phyloP scores from a whole-genome alignment of 2,797 vertebrate genomes.

The Varecia variegata region DNA sequence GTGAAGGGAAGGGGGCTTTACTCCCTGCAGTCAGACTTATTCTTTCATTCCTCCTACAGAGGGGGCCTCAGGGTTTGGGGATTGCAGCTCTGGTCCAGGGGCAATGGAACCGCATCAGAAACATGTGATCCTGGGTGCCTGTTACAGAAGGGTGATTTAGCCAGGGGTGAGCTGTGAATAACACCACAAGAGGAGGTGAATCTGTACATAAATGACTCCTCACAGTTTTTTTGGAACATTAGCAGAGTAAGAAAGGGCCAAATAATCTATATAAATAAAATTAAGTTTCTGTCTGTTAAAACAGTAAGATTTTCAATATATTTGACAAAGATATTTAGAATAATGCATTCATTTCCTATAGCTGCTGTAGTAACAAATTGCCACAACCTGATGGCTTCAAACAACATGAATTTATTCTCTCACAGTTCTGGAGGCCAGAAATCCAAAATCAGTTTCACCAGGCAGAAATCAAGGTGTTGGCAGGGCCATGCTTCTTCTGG shows the following conservation, averaged over 20 bases:
- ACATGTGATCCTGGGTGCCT: neutral
- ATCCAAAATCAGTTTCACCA: neutral
- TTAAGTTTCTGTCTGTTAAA: slow-evolving; percentile 9
- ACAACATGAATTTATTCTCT: neutral
- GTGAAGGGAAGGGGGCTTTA: neutral
- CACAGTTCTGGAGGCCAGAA: neutral
- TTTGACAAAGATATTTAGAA: slow-evolving; percentile 25
- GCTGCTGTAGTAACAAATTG: slow-evolving; percentile 25
- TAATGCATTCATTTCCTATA: neutral
- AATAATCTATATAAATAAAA: slow-evolving; percentile 10
- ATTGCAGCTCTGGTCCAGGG: neutral
- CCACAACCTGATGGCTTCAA: neutral
- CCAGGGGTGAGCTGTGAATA: neutral
- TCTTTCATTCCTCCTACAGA: neutral
- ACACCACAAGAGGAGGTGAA: neutral
- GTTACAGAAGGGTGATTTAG: neutral
- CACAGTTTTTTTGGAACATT: neutral
- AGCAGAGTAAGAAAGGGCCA: neutral
- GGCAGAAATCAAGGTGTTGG: neutral
- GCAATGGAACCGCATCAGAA: neutral
- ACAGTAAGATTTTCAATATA: slow-evolving; percentile 18
- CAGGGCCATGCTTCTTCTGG: neutral
- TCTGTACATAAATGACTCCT: neutral
- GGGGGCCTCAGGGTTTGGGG: neutral
- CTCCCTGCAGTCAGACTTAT: neutral